Evolutionary conservation across 1,140 invertebrate species (phyloP).

Genomic region (Euwallacea similis): DNA sequence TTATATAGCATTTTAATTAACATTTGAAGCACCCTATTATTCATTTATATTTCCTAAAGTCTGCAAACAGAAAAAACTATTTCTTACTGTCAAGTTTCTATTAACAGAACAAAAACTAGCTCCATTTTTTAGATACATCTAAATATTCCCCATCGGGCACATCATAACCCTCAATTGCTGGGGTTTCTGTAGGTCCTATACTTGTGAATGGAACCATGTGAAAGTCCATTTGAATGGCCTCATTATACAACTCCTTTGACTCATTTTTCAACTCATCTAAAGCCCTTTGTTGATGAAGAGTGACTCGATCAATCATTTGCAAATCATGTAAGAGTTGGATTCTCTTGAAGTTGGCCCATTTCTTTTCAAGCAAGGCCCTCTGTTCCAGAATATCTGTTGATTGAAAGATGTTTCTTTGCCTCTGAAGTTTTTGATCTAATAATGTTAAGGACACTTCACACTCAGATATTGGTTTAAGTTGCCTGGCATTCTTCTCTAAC

Average conservation of each 20-base stretch:
- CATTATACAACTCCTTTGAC: conserved; percentile 80
- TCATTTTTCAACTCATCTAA: conserved; percentile 73
- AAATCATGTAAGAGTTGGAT: conserved; percentile 65
- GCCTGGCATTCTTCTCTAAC: conserved; percentile 72
- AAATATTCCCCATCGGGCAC: conserved; percentile 82
- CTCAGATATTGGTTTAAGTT: conserved; percentile 83
- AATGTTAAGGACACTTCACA: conserved; percentile 69
- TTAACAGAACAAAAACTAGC: conserved; percentile 44
- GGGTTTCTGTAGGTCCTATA: conserved; percentile 74
- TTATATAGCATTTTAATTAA: too few relatives aligned
- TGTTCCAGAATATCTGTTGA: conserved; percentile 58
- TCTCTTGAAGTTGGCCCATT: conserved; percentile 72
- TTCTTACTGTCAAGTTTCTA: too few relatives aligned
- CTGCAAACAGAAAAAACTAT: too few relatives aligned
- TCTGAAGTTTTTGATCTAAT: conserved; percentile 58
- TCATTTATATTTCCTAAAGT: too few relatives aligned
- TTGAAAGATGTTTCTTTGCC: conserved; percentile 57
- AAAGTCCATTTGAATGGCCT: conserved; percentile 76
- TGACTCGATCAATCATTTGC: conserved; percentile 67
- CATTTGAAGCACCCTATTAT: too few relatives aligned
- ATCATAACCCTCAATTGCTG: conserved; percentile 75
- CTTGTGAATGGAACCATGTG: conserved; percentile 65
- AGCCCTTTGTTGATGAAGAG: conserved; percentile 72
- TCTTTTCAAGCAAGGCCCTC: conserved; percentile 64
- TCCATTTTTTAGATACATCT: conserved; percentile 81